phyloP scores from a whole-genome alignment of 2,888 invertebrate species.

The Dasypolia templi region DNA sequence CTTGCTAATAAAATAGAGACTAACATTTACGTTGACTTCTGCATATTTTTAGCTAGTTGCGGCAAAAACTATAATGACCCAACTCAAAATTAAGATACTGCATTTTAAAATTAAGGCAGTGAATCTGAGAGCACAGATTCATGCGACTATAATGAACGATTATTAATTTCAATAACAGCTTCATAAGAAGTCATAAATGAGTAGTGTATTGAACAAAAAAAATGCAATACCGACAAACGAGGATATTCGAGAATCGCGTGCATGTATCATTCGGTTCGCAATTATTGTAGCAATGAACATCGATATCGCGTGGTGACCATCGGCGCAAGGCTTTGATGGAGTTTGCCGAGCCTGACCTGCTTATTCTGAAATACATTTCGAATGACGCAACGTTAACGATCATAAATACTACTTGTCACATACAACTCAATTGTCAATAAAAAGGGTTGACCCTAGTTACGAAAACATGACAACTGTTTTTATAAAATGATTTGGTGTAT shows the following conservation, averaged over 20 bases:
- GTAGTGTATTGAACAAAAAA: constrained; percentile 68
- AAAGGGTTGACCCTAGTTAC: constrained; percentile 1
- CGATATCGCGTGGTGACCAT: constrained; percentile 86
- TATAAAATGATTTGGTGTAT: neutral
- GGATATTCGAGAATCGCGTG: constrained; percentile 82
- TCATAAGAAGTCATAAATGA: constrained; percentile 78
- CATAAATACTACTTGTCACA: constrained; percentile 48
- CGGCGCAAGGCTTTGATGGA: constrained; percentile 73
- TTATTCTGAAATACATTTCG: constrained; percentile 68
- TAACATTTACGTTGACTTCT: neutral
- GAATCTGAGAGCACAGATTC: constrained; percentile 23
- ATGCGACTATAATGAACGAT: constrained; percentile 57
- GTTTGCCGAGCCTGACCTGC: constrained; percentile 62
- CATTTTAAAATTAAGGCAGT: constrained; percentile 10
- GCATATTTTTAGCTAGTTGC: constrained; percentile 12
- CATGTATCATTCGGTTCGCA: constrained; percentile 86
- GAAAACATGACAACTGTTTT: neutral
- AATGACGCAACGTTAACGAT: constrained; percentile 44
- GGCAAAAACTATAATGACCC: constrained; percentile 12
- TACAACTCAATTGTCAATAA: constrained; percentile 32
- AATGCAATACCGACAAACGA: constrained; percentile 74
- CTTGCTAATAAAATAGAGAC: neutral
- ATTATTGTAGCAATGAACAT: constrained; percentile 86
- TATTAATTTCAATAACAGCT: constrained; percentile 77
- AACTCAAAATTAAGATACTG: constrained; percentile 22